These are phyloP conservation scores for Neomonachus schauinslandi DNA, from an alignment of 2,113 vertebrate species.

Conservation along the genomic window DNA sequence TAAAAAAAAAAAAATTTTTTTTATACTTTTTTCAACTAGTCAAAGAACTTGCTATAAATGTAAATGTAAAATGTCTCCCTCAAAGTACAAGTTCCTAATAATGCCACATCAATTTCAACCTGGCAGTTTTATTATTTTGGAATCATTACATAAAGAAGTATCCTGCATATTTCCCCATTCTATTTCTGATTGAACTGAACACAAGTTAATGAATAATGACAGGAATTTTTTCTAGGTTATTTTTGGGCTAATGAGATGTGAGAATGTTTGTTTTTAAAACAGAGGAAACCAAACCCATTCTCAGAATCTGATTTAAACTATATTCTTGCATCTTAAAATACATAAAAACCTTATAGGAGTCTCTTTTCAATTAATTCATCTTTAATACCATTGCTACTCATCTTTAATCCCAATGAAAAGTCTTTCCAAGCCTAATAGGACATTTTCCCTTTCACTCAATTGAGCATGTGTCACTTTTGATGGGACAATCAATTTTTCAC, in stretches of 20 bases:
- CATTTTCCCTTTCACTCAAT: not conserved
- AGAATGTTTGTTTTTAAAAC: constrained; percentile 59
- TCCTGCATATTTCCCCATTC: constrained; percentile 46
- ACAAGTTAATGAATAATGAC: constrained; percentile 72
- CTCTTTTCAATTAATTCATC: not conserved
- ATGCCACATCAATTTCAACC: constrained; percentile 27
- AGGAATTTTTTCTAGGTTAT: constrained; percentile 56
- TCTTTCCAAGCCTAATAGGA: not conserved
- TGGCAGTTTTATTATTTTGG: constrained; percentile 31
- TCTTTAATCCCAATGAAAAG: constrained; percentile 19
- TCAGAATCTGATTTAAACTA: constrained; percentile 49
- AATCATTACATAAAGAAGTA: constrained; percentile 39
- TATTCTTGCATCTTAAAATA: constrained; percentile 49
- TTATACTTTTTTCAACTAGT: not conserved
- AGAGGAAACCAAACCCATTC: constrained; percentile 21
- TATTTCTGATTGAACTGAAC: constrained; percentile 63
- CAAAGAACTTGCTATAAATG: constrained; percentile 28
- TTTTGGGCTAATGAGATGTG: constrained; percentile 17
- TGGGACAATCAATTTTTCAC: not conserved
- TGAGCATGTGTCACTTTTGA: not conserved
- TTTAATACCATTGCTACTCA: constrained; percentile 11
- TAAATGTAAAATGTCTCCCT: not conserved
- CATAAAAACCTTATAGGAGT: not conserved
- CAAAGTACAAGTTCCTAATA: not conserved
- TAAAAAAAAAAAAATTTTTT: too few species aligned